phyloP scores from a whole-genome alignment of 1,140 invertebrate genomes.

The Anastrepha ludens region DNA sequence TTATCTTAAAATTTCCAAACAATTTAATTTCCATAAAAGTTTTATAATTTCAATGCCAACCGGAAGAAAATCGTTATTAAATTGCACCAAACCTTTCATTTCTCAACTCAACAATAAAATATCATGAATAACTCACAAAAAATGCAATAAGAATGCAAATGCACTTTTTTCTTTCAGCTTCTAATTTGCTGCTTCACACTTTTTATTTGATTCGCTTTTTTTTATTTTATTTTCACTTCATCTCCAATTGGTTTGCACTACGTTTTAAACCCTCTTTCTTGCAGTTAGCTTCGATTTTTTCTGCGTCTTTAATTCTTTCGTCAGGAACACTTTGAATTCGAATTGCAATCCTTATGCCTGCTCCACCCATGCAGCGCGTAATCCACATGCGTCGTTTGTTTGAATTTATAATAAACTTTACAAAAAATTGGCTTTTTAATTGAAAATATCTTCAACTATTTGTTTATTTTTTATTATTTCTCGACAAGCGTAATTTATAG shows the following conservation, averaged over 20 bases:
- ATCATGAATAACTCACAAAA: background rate
- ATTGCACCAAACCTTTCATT: conserved; percentile 14
- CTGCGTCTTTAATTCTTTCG: conserved; percentile 24
- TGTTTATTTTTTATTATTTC: background rate
- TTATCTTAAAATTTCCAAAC: too few species aligned
- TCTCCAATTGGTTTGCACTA: conserved; percentile 23
- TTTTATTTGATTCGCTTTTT: conserved; percentile 31
- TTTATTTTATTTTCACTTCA: conserved; percentile 45
- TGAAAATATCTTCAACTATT: background rate
- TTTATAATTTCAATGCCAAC: background rate
- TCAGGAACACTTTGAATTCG: background rate
- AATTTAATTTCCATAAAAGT: too few species aligned
- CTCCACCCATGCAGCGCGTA: background rate
- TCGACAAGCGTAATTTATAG: background rate
- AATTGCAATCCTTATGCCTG: background rate
- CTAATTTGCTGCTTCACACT: conserved; percentile 41
- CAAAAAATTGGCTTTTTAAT: background rate
- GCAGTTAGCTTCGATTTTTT: conserved; percentile 10
- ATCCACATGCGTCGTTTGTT: conserved; percentile 5
- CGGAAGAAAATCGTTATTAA: conserved; percentile 27
- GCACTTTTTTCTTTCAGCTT: conserved; percentile 39
- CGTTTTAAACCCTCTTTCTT: conserved; percentile 28
- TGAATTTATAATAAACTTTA: background rate
- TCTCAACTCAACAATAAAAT: background rate
- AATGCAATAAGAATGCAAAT: conserved; percentile 33